phyloP scores from a whole-genome alignment of 2,888 invertebrate genomes.

The Mesorhabditis belari region DNA sequence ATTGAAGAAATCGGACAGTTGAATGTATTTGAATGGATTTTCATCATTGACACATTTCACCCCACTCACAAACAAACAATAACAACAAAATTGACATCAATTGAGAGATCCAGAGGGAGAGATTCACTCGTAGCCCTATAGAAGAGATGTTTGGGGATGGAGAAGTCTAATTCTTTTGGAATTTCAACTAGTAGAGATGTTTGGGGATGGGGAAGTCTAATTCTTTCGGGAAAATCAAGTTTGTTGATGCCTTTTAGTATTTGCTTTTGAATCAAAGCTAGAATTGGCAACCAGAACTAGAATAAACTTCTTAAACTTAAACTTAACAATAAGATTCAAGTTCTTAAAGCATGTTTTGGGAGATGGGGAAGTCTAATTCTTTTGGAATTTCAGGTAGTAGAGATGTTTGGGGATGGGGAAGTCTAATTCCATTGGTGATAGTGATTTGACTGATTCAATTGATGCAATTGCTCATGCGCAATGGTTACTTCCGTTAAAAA shows the following conservation, averaged over 20 bases:
- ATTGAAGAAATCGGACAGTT: too few species aligned
- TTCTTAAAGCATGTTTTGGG: too few species aligned
- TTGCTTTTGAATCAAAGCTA: background rate
- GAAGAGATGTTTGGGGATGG: background rate
- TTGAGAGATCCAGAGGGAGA: too few species aligned
- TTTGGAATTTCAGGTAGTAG: background rate
- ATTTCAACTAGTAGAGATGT: background rate
- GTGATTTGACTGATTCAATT: background rate
- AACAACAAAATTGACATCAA: too few species aligned
- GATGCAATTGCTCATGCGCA: too few species aligned
- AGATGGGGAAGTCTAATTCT: background rate
- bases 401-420: background rate
- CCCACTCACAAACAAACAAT: too few species aligned
- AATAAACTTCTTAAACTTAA: too few species aligned
- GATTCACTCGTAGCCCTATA: background rate
- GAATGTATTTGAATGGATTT: too few species aligned
- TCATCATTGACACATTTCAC: too few species aligned
- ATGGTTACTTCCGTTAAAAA: too few species aligned
- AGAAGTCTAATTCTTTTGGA: background rate
- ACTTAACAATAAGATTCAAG: too few species aligned
- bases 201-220: background rate
- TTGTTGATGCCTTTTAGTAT: background rate
- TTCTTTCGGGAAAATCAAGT: background rate
- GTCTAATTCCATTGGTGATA: background rate
- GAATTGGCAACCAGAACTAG: too few species aligned